phyloP scores from a whole-genome alignment of 1,140 invertebrate genomes.

The Antheraea mylitta region DNA sequence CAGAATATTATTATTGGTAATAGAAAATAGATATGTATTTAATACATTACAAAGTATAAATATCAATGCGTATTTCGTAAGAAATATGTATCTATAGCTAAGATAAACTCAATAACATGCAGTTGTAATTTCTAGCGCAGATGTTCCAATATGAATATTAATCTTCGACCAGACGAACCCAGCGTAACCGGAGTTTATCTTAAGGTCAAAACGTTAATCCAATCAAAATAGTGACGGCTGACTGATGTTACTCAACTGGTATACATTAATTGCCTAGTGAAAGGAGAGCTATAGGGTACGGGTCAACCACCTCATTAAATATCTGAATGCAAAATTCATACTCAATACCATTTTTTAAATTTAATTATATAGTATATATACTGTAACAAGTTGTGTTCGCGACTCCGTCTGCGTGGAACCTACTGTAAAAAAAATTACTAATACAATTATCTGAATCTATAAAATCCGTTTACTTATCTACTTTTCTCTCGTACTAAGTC shows the following conservation, averaged over 20 bases:
- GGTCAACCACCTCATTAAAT: constrained; percentile 33
- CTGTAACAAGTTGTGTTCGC: no score
- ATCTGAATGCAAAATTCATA: constrained; percentile 16
- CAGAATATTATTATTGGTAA: no score
- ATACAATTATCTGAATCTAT: no score
- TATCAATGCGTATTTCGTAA: background rate
- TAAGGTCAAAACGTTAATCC: constrained; percentile 34
- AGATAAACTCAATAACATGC: background rate
- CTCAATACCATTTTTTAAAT: background rate
- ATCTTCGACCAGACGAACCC: constrained; percentile 5
- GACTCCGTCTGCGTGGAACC: no score
- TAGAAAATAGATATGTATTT: no score
- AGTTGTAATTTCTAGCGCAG: background rate
- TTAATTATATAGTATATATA: no score
- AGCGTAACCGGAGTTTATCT: constrained; percentile 28
- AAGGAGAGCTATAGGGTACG: constrained; percentile 38
- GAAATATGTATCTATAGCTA: background rate
- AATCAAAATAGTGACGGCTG: constrained; percentile 28
- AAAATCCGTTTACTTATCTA: no score
- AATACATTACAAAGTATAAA: background rate
- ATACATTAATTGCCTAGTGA: constrained; percentile 40
- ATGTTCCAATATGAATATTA: constrained; percentile 4
- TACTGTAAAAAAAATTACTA: no score
- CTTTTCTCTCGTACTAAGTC: no score
- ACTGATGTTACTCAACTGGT: constrained; percentile 37